Conservation (phyloP, 2,888 invertebrate species). For the Cacoxenus indagator region DNA sequence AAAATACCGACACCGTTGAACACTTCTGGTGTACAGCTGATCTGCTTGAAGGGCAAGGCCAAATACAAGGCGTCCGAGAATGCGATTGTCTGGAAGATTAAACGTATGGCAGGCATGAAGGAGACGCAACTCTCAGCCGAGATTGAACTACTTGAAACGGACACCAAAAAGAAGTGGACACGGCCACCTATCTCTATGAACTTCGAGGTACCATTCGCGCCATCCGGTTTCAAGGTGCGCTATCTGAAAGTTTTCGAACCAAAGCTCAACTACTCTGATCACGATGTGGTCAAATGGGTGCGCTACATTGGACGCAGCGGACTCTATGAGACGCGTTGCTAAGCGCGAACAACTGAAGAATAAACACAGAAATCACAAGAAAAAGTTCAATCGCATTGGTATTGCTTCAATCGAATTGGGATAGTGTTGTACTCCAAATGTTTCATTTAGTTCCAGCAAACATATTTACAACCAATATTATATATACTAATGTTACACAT, state of each 20-base stretch:
- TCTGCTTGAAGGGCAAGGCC: conserved; percentile 99
- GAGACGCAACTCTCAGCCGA: conserved; percentile 99
- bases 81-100: conserved; percentile 97
- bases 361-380: conserved; percentile 25
- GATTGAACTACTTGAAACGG: conserved; percentile 97
- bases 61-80: conserved; percentile 99
- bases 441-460: neutral
- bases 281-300: conserved; percentile 99
- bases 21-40: conserved; percentile 98
- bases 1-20: conserved; percentile 99
- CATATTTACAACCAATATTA: neutral
- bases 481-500: neutral
- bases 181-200: conserved; percentile 99
- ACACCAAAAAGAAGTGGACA: conserved; percentile 99
- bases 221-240: conserved; percentile 99
- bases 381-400: conserved; percentile 16
- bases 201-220: conserved; percentile 99
- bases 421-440: neutral
- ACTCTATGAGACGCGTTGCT: conserved; percentile 99
- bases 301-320: conserved; percentile 99
- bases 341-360: conserved; percentile 59
- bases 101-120: conserved; percentile 98
- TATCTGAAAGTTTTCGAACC: conserved; percentile 99
- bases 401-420: neutral
- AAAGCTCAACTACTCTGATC: conserved; percentile 99